phyloP scores from a whole-genome alignment of 2,888 invertebrate genomes.

The Aleiodes leptofemur region DNA sequence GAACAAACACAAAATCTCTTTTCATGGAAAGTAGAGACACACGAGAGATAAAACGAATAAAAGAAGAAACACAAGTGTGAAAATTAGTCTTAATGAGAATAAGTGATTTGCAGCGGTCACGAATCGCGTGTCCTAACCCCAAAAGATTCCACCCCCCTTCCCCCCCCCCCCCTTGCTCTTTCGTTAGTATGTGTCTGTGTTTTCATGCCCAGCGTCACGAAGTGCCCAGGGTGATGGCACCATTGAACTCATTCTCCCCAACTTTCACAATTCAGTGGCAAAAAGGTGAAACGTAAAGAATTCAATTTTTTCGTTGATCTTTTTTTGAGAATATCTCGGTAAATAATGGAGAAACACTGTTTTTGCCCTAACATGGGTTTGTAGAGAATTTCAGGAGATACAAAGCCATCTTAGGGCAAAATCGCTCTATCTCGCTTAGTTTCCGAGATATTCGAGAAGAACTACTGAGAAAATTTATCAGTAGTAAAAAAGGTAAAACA shows the following conservation, averaged over 20 bases:
- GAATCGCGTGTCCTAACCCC: constrained; percentile 32
- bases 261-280: constrained; percentile 13
- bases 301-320: too few relatives aligned
- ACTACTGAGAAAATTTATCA: too few relatives aligned
- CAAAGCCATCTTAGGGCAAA: too few relatives aligned
- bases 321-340: too few relatives aligned
- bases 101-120: constrained; percentile 29
- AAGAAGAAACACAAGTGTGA: constrained; percentile 17
- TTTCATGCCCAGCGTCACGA: constrained; percentile 22
- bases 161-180: not conserved
- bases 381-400: too few relatives aligned
- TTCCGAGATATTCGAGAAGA: too few relatives aligned
- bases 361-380: too few relatives aligned
- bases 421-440: too few relatives aligned
- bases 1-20: not conserved
- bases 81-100: constrained; percentile 34
- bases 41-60: constrained; percentile 11
- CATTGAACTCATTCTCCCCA: constrained; percentile 18
- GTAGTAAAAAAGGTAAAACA: too few relatives aligned
- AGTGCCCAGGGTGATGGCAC: constrained; percentile 25
- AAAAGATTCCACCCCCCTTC: not conserved
- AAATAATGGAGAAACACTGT: not conserved
- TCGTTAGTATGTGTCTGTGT: not conserved
- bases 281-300: too few relatives aligned
- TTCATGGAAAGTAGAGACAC: too few relatives aligned